Evolutionary conservation across 2,113 vertebrate species (phyloP), one percentile per base, ranked within the genome.

Genomic region (Setophaga coronata): DNA sequence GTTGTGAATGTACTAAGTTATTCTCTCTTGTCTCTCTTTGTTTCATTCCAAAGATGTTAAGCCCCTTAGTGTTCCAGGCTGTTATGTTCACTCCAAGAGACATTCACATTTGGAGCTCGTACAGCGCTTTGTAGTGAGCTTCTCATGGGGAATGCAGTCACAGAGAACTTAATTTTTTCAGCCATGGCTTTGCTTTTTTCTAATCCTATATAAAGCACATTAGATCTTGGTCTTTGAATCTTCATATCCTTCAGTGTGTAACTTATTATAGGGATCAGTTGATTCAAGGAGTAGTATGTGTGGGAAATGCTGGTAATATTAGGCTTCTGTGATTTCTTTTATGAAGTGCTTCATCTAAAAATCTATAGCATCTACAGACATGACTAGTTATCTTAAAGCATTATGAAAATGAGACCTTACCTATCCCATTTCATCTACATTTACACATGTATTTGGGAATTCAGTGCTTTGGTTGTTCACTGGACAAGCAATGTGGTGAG

Each of bases 211-310:
- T 93, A 48, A 65, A 82, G 12, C 76, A 33, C 48, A 51, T 92
- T 89, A 83, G 86, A 57, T 92, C 87, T 91, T 86, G 66, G 40
- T 53, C 53, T 69, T 96, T 96, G 70, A 61, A 60, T 93, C 73
- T 87, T 77, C 51, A 15, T 50, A 54, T 3, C 3, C 25, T 76
- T 91, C 67, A 33, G 48, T 34, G 18, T 31, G 45, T 56, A 64
- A 25, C 8, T 31, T 73, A 9, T 76, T 74, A 33, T 1, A 61
- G 53, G 34, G 36, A 74, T 80, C 40, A 70, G 28, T 92, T 95
- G 72, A 92, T 95, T 87, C 72, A 79, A 89, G 64, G 61, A 38
- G 6, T 10, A 38, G 51, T 45, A 38, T 42, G 12, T 64, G 64
- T 90, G 78, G 81, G 73, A 97, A 87, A 56, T 77, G 15, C 38